A percentile compares a stretch with the other conserved stretches of the same genome.
Evolutionary conservation across 2,888 invertebrate species (phyloP).

Genomic region (Encarsia formosa): DNA sequence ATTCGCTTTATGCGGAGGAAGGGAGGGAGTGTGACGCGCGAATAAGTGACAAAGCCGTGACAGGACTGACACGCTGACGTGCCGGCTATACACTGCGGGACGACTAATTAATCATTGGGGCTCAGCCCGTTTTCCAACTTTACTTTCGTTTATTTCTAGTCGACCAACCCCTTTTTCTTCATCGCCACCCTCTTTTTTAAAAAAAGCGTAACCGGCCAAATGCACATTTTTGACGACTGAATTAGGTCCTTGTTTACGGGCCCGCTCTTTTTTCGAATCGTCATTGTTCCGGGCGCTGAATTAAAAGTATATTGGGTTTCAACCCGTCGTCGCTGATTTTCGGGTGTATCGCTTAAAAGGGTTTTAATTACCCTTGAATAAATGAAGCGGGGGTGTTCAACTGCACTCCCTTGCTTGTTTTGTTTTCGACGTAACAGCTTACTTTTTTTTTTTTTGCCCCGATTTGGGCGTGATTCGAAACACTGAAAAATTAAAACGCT

Average conservation of each 20-base stretch:
- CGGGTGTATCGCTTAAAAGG: neutral
- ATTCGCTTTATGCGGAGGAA: slow-evolving; percentile 42
- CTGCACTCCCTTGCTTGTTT: no score
- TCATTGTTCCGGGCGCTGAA: slow-evolving; percentile 5
- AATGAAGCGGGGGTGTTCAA: neutral
- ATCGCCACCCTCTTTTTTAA: neutral
- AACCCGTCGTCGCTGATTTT: slow-evolving; percentile 6
- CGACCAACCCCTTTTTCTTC: neutral
- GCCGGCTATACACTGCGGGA: slow-evolving; percentile 46
- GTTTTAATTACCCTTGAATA: slow-evolving; percentile 2
- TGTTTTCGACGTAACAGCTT: no score
- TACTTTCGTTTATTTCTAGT: neutral
- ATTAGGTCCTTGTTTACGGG: slow-evolving; percentile 17
- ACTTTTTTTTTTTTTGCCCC: no score
- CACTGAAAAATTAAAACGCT: no score
- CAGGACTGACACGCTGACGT: slow-evolving; percentile 51
- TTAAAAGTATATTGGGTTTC: slow-evolving; percentile 12
- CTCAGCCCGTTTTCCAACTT: neutral
- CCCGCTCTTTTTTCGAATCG: neutral
- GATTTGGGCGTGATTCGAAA: no score
- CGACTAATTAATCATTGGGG: slow-evolving; percentile 51
- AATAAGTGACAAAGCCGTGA: slow-evolving; percentile 49
- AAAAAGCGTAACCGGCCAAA: slow-evolving; percentile 8
- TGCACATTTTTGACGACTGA: slow-evolving; percentile 23
- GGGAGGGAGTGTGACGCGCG: slow-evolving; percentile 16